Conservation (phyloP, 2,888 invertebrate genomes). For the Helleia helle region DNA sequence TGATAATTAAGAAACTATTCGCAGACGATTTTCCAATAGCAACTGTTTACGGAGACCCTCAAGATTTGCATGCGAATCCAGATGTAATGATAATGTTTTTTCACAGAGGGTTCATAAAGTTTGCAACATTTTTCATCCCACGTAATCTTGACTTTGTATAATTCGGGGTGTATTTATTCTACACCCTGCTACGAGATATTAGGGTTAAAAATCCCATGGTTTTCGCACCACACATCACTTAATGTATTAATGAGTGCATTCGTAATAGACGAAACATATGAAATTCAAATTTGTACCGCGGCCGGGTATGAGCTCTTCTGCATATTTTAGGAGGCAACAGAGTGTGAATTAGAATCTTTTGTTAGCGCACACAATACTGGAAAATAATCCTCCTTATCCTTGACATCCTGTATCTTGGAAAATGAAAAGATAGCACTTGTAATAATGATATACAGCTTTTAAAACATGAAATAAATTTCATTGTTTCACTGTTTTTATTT, state of each 20-base stretch:
- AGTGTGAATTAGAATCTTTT: constrained; percentile 74
- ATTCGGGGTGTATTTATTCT: constrained; percentile 31
- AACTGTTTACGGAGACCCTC: too few species aligned
- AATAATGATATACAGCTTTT: too few species aligned
- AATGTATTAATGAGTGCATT: constrained; percentile 74
- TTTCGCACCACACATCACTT: constrained; percentile 59
- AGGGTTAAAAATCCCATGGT: constrained; percentile 40
- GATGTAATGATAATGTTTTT: constrained; percentile 64
- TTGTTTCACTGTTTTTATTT: too few species aligned
- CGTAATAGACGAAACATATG: constrained; percentile 73
- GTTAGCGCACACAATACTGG: constrained; percentile 60
- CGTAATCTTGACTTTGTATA: constrained; percentile 62
- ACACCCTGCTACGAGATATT: constrained; percentile 21
- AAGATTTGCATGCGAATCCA: constrained; percentile 64
- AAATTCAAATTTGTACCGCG: constrained; percentile 71
- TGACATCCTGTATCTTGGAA: too few species aligned
- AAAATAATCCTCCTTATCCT: constrained; percentile 27
- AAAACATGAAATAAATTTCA: too few species aligned
- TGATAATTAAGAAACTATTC: too few species aligned
- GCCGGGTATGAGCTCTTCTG: constrained; percentile 66
- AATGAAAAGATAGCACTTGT: too few species aligned
- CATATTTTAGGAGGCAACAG: constrained; percentile 72
- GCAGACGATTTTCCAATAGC: too few species aligned
- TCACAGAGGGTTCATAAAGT: constrained; percentile 64
- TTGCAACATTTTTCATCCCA: constrained; percentile 67